Evolutionary conservation across 2,113 vertebrate genomes (phyloP).

Genomic region (Notarius lentiginosus): DNA sequence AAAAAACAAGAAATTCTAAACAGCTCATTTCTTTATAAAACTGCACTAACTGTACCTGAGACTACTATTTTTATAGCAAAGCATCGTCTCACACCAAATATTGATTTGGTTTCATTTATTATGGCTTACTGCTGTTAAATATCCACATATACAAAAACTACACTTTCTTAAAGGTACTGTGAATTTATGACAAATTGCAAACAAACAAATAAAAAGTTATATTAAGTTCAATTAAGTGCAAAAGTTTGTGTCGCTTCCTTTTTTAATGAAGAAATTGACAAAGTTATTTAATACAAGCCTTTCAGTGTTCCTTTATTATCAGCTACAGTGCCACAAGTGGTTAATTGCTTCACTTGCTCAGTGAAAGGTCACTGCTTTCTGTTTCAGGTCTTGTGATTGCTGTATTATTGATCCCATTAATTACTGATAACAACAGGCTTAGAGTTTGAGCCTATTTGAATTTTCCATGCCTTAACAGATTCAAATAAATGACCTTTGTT

Average conservation of each 20-base stretch:
- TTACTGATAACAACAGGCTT: background rate
- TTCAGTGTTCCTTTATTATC: background rate
- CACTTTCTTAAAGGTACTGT: background rate
- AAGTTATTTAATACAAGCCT: background rate
- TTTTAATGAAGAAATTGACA: background rate
- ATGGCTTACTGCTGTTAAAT: too few relatives aligned
- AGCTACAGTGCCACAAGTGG: background rate
- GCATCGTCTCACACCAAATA: too few relatives aligned
- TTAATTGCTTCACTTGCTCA: background rate
- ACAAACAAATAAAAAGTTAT: background rate
- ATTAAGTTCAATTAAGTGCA: background rate
- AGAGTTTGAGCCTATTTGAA: background rate
- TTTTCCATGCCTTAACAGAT: background rate
- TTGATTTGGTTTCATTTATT: too few relatives aligned
- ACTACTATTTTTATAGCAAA: too few relatives aligned
- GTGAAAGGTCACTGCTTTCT: background rate
- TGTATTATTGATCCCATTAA: background rate
- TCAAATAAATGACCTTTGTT: background rate
- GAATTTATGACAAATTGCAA: background rate
- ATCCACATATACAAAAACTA: background rate
- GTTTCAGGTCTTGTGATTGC: background rate
- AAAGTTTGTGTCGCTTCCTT: background rate
- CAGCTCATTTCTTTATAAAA: too few relatives aligned
- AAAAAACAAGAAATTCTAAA: too few relatives aligned
- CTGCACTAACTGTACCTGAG: too few relatives aligned